Evolutionary conservation across 1,140 invertebrate genomes (phyloP).

Genomic region (Lepidurus couesii): DNA sequence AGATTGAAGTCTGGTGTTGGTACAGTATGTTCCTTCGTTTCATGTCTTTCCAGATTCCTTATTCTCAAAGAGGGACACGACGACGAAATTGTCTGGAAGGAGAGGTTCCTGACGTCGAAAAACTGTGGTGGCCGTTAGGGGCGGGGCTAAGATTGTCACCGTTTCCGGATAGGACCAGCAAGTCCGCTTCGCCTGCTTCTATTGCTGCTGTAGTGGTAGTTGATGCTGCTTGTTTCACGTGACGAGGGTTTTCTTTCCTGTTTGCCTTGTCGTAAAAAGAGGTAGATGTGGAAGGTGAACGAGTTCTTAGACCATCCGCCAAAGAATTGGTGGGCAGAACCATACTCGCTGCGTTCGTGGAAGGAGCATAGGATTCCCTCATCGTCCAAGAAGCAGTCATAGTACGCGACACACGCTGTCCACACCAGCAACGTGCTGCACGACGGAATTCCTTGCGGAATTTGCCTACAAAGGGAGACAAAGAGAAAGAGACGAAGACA

Average conservation of each 20-base stretch:
- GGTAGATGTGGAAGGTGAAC: background rate
- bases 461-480: slow-evolving; percentile 51
- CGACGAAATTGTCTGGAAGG: background rate
- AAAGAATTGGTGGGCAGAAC: background rate
- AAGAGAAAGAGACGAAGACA: slow-evolving; percentile 39
- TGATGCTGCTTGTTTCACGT: background rate
- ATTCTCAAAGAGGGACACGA: background rate
- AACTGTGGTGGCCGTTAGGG: background rate
- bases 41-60: background rate
- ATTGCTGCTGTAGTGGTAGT: background rate
- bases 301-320: background rate
- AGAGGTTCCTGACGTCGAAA: background rate
- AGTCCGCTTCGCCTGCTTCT: background rate
- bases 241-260: background rate
- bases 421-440: slow-evolving; percentile 50
- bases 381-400: background rate
- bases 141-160: background rate
- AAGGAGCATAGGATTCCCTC: slow-evolving; percentile 13
- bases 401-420: slow-evolving; percentile 22
- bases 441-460: slow-evolving; percentile 58
- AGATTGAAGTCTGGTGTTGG: background rate
- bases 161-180: slow-evolving; percentile 5
- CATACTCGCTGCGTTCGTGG: background rate
- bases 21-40: background rate
- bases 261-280: background rate